Percentiles rank a stretch among this genome's conserved stretches.
phyloP scores from a whole-genome alignment of 2,888 invertebrate species.

The Julus scandinavius region DNA sequence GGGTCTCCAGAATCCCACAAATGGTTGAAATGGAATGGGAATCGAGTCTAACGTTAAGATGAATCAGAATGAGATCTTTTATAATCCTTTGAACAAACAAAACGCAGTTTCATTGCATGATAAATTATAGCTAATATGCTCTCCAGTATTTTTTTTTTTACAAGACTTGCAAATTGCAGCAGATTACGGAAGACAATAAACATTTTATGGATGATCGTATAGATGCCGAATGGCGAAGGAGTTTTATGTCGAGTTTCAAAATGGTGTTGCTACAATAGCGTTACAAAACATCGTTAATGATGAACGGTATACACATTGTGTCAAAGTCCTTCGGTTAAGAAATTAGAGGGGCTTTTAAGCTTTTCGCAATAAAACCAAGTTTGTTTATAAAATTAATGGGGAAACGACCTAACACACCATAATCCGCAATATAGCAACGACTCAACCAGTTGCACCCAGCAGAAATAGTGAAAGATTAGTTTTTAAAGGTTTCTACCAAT shows the following conservation, averaged over 20 bases:
- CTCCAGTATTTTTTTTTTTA: not conserved
- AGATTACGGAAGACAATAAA: conserved; percentile 9
- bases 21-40: not conserved
- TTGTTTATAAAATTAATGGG: not conserved
- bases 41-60: not conserved
- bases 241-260: not conserved
- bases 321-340: not conserved
- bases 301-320: not conserved
- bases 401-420: not conserved
- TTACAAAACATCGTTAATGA: not conserved
- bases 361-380: not conserved
- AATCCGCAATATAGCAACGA: not conserved
- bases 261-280: not conserved
- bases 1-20: not conserved
- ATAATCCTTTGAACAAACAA: conserved; percentile 39
- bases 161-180: not conserved
- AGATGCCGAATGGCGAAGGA: not conserved
- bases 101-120: conserved; percentile 6
- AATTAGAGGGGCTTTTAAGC: not conserved
- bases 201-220: conserved; percentile 10
- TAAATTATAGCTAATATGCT: conserved; percentile 30
- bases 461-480: not conserved
- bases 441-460: not conserved
- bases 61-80: not conserved
- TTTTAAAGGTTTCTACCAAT: not conserved